Evolutionary conservation across 1,140 invertebrate genomes (phyloP).

Genomic region (Halyomorpha halys): DNA sequence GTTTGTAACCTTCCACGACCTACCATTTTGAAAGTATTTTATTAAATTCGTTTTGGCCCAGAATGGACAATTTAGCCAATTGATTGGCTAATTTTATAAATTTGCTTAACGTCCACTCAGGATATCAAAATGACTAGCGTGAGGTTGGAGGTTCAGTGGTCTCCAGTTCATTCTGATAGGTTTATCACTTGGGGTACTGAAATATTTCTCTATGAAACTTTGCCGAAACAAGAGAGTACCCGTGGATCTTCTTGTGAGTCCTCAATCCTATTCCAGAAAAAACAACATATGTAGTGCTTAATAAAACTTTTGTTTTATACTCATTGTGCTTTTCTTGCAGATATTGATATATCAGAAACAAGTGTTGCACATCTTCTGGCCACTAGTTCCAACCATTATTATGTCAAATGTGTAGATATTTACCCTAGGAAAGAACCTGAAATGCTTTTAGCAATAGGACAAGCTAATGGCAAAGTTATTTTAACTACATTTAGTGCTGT

Average conservation of each 20-base stretch:
- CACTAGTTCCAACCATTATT: constrained; percentile 52
- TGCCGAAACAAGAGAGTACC: constrained; percentile 38
- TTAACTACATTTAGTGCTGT: constrained; percentile 67
- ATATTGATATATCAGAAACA: constrained; percentile 52
- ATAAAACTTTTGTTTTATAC: constrained; percentile 21
- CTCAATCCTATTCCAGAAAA: background rate
- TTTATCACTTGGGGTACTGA: constrained; percentile 81
- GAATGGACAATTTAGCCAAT: too few relatives aligned
- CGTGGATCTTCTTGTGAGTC: background rate
- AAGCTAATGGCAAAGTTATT: constrained; percentile 73
- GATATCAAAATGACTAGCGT: constrained; percentile 39
- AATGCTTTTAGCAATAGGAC: constrained; percentile 70
- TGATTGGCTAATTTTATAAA: too few relatives aligned
- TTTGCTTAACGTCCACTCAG: too few relatives aligned
- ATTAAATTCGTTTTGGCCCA: too few relatives aligned
- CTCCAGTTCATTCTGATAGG: constrained; percentile 60
- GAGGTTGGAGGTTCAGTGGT: constrained; percentile 68
- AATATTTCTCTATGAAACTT: constrained; percentile 69
- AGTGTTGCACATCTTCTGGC: constrained; percentile 54
- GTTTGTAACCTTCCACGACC: too few relatives aligned
- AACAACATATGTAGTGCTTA: background rate
- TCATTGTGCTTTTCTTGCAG: constrained; percentile 38
- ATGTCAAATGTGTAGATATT: constrained; percentile 68
- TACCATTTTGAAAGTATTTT: too few relatives aligned
- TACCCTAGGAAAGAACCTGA: constrained; percentile 59